phyloP scores from a whole-genome alignment of 2,888 invertebrate species.

The Drosophila macrospina region DNA sequence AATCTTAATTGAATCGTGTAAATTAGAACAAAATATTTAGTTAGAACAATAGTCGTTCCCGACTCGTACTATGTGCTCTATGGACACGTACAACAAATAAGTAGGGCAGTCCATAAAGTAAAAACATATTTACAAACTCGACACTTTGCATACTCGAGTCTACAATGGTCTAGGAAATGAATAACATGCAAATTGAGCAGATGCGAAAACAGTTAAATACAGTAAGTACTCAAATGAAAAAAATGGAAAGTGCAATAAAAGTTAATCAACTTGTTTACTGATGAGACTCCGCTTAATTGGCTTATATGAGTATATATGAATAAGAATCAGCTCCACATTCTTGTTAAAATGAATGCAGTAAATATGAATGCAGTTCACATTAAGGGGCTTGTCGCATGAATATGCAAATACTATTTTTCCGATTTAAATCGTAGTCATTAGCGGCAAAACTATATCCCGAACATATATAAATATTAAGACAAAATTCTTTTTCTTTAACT shows the following conservation, averaged over 20 bases:
- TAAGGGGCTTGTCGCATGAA: conserved; percentile 21
- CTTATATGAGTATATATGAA: conserved; percentile 2
- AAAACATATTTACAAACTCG: not conserved
- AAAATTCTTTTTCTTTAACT: no score
- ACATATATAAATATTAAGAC: no score
- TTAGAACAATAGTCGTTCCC: conserved; percentile 39
- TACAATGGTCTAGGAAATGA: conserved; percentile 5
- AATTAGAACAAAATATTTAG: conserved; percentile 41
- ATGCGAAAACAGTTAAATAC: conserved; percentile 13
- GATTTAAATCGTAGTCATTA: not conserved
- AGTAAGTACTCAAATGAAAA: conserved; percentile 16
- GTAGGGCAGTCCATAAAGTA: not conserved
- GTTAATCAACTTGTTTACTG: conserved; percentile 49
- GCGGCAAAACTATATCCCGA: no score
- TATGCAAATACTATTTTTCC: not conserved
- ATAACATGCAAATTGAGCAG: conserved; percentile 6
- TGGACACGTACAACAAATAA: not conserved
- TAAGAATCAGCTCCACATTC: no score
- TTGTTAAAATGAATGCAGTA: conserved; percentile 2
- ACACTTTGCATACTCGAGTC: not conserved
- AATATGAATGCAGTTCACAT: conserved; percentile 2
- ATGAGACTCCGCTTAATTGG: conserved; percentile 17
- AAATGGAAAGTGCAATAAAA: conserved; percentile 41
- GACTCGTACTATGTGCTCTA: conserved; percentile 4
- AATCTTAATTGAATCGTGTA: conserved; percentile 67